Base-by-base conservation (phyloP, 1,140 invertebrate genomes). In the Drosophila chauvacae region DNA sequence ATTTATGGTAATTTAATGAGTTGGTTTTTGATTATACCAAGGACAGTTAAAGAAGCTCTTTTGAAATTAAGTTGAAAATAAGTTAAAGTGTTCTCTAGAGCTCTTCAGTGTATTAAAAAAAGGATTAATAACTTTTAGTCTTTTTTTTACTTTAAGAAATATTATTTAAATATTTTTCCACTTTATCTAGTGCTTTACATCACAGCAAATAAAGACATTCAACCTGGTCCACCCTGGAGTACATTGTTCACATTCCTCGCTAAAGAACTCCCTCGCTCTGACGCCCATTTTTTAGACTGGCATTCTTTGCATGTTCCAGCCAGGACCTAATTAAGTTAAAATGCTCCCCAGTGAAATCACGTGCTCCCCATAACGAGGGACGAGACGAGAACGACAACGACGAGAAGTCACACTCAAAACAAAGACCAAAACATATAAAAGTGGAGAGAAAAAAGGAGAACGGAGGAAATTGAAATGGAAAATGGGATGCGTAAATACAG, bases 271-370 rank as follows among this genome's bases (percentile, higher is more conserved):
- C 14, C 13, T 16, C 20, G 44, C 4, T 7, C 7, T n/a, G 20
- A 41, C 18, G 16, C 37, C n/a, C 42, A 41, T 66, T 66, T 68
- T 60, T 68, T 60, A 44, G 56, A 33, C 51, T 26, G 33, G 42
- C 26, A 68, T 70, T 66, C 72, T 41, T 63, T 66, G 62, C 74
- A 74, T 65, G 83, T 61, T 61, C 68, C 51, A 85, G 72, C 69
- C 66, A 45, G 41, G 41, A 85, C 69, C 85, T 90, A 88, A 88
- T 88, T 90, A 88, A 88, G 85, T 88, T 88, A 88, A 88, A 88
- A 88, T 88, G 85, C 77, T 88, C 85, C 85, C 85, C 51, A 66
- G 85, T 83, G 85, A 90, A 88, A 88, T 90, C 85, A 90, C 85
- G 85, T 90, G 81, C 71, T 75, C 51, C 28, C 75, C 74, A 84